Base-by-base conservation (phyloP, 2,113 vertebrate genomes). In the Glaucidium brasilianum region DNA sequence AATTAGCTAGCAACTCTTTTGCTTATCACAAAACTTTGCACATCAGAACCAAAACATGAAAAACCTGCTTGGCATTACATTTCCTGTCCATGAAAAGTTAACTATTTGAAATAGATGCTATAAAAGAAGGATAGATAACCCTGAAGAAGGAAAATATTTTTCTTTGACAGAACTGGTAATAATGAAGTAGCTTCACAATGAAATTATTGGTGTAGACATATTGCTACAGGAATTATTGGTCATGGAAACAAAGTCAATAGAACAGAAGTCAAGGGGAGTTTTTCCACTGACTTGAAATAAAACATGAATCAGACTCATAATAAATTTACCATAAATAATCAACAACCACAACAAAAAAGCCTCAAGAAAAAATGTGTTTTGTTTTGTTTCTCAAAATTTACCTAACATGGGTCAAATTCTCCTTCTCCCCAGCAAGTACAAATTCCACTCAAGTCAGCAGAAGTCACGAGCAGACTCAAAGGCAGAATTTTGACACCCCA, bases 371-470 rank as follows among this genome's bases (percentile, higher is more conserved):
- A 90, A 85, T 2, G 13, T 12, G 50, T 7, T 58, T 63, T 77
- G 50, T 11, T 77, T 60, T 74, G 29, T 37, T 82, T 85, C 73
- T 52, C 60, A 49, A 78, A 91, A 45, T 72, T 35, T 58, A 76
- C 25, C 2, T 59, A 91, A 84, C 60, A 32, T 5, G 43, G 66
- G 81, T 71, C 88, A 94, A 90, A 73, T 71, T 85, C 35, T 86
- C n/a, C 25, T 52, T 68, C 82, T 72, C 17, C 58, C 23, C 41
- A 86, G 37, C 59, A 85, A 83, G 92, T 77, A 56, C 78, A 95
- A 95, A 90, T 91, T 96, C 93, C 95, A 90, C 71, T 35, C 53
- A 76, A 79, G 35, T 82, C 84, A 93, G 71, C 55, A 80, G 30
- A 78, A 95, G 85, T 85, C 86, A 90, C 1, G 3, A 88, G 84